phyloP scores from a whole-genome alignment of 2,888 invertebrate genomes.

The Dromius quadrimaculatus region DNA sequence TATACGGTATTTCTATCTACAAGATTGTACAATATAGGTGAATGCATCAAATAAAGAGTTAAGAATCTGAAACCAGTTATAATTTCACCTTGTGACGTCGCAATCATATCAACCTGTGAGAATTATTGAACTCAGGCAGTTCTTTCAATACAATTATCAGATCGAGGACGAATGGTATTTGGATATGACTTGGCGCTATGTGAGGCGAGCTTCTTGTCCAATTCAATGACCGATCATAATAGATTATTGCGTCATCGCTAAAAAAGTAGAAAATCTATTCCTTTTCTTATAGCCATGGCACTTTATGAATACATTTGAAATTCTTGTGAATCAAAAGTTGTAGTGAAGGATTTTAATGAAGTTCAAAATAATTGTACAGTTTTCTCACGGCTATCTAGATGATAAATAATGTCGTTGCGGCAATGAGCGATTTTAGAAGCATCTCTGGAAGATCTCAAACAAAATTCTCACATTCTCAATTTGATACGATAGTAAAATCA shows the following conservation, averaged over 20 bases:
- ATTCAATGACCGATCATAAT: slow-evolving; percentile 49
- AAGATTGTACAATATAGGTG: slow-evolving; percentile 14
- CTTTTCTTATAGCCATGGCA: too few species aligned
- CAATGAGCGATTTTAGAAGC: too few species aligned
- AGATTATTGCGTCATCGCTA: slow-evolving; percentile 41
- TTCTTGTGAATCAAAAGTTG: too few species aligned
- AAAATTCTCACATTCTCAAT: too few species aligned
- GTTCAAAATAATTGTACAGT: too few species aligned
- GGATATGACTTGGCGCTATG: not conserved
- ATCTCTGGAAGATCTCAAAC: too few species aligned
- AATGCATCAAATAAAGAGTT: slow-evolving; percentile 24
- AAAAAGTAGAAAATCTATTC: too few species aligned
- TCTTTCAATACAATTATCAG: slow-evolving; percentile 29
- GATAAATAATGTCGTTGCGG: too few species aligned
- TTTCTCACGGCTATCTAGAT: too few species aligned
- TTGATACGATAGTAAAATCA: too few species aligned
- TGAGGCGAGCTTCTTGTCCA: slow-evolving; percentile 21
- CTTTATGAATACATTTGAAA: too few species aligned
- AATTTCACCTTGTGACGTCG: slow-evolving; percentile 37
- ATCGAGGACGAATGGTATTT: slow-evolving; percentile 23
- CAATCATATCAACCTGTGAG: slow-evolving; percentile 21
- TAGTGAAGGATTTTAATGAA: too few species aligned
- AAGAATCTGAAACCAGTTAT: slow-evolving; percentile 39
- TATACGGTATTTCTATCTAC: not conserved
- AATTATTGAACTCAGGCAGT: slow-evolving; percentile 26